A percentile compares a stretch with the other conserved stretches of the same genome.
Evolutionary conservation across 2,888 invertebrate genomes (phyloP).

Genomic region (Bibio marci): DNA sequence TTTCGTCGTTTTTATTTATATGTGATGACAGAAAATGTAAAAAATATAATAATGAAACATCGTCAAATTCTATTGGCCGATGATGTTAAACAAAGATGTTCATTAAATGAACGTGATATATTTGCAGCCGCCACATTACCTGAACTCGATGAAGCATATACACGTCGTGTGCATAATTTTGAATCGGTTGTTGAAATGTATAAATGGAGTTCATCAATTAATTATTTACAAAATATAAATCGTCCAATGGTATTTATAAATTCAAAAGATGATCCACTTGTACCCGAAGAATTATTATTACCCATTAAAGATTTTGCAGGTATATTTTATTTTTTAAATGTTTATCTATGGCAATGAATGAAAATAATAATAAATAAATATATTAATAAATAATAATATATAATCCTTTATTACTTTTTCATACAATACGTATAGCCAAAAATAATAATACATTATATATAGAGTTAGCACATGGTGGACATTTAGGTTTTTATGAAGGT

Average conservation of each 20-base stretch:
- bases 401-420: constrained; percentile 1
- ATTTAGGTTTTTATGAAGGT: constrained; percentile 88
- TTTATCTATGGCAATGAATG: too few relatives aligned
- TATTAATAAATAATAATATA: constrained; percentile 4
- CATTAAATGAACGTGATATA: constrained; percentile 63
- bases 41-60: constrained; percentile 72
- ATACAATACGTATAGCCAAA: neutral
- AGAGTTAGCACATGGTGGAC: constrained; percentile 81
- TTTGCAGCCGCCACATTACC: constrained; percentile 74
- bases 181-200: constrained; percentile 62
- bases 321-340: too few relatives aligned
- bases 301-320: constrained; percentile 59
- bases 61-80: constrained; percentile 56
- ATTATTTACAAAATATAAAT: constrained; percentile 59
- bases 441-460: constrained; percentile 46
- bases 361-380: too few relatives aligned
- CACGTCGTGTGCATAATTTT: constrained; percentile 62
- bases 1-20: constrained; percentile 79
- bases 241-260: constrained; percentile 86
- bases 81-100: constrained; percentile 48
- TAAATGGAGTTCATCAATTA: constrained; percentile 66
- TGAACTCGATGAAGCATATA: constrained; percentile 80
- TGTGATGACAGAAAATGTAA: constrained; percentile 85
- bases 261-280: constrained; percentile 79
- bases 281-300: constrained; percentile 59